A percentile compares a stretch with the other conserved stretches of the same genome.
Conservation (phyloP, 2,888 invertebrate genomes). For the Brassicogethes aeneus region DNA sequence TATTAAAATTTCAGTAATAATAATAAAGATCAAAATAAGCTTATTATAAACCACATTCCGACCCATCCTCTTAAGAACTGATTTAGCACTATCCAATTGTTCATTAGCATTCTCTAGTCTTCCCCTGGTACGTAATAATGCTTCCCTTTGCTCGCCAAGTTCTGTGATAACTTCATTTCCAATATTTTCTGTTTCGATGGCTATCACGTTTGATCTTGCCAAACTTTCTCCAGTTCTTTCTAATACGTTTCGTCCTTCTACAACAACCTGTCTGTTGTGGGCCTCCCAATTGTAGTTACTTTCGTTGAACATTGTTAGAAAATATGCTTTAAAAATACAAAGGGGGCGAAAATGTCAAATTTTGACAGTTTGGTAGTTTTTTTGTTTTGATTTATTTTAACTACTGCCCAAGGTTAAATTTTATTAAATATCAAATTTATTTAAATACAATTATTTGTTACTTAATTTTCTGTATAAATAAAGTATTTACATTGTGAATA, state of each 20-base stretch:
- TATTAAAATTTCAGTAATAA: slow-evolving; percentile 59
- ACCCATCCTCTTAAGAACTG: slow-evolving; percentile 57
- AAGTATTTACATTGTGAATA: too few species aligned
- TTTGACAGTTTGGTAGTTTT: too few species aligned
- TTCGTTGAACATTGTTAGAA: not conserved
- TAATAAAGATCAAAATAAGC: slow-evolving; percentile 62
- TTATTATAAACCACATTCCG: slow-evolving; percentile 67
- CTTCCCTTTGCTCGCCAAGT: slow-evolving; percentile 66
- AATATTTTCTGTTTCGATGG: slow-evolving; percentile 69
- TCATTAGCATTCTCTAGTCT: slow-evolving; percentile 64
- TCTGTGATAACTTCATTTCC: slow-evolving; percentile 70
- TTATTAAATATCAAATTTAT: too few species aligned
- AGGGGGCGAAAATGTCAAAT: too few species aligned
- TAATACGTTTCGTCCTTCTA: slow-evolving; percentile 47
- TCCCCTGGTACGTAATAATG: slow-evolving; percentile 55
- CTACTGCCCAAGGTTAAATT: too few species aligned
- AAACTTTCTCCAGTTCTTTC: slow-evolving; percentile 56
- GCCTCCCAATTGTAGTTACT: slow-evolving; percentile 41
- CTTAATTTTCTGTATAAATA: too few species aligned
- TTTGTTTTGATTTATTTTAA: too few species aligned
- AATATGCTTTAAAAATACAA: too few species aligned
- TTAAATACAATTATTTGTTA: too few species aligned
- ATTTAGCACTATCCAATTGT: slow-evolving; percentile 55
- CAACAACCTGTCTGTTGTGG: slow-evolving; percentile 49
- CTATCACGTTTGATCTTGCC: slow-evolving; percentile 59